These are phyloP conservation scores for Steatocranus sp. DNA, from an alignment of 2,797 vertebrate species.

Conservation along the genomic window DNA sequence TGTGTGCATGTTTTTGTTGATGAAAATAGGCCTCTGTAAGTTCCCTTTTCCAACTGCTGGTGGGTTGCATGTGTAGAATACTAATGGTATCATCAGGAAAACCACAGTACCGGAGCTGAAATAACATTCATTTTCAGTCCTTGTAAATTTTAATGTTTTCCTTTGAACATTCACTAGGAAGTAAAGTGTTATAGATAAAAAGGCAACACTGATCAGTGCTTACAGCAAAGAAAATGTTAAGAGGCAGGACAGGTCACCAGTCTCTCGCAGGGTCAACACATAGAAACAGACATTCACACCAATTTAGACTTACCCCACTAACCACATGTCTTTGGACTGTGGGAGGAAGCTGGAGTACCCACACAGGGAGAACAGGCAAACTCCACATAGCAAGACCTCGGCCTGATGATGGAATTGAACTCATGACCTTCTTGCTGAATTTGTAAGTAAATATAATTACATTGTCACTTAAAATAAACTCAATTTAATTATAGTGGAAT, in stretches of 20 bases:
- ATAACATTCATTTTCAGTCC: not conserved
- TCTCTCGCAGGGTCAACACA: not conserved
- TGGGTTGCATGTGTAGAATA: not conserved
- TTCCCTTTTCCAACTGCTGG: not conserved
- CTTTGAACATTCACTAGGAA: not conserved
- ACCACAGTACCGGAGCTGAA: not conserved
- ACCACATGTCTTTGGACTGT: not conserved
- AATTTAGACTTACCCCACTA: not conserved
- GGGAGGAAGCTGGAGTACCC: not conserved
- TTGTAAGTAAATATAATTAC: not conserved
- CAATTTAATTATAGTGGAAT: not conserved
- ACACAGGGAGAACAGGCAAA: not conserved
- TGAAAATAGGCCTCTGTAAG: not conserved
- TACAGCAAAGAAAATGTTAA: not conserved
- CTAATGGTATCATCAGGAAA: not conserved
- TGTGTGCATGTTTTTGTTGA: not conserved
- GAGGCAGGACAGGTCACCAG: not conserved
- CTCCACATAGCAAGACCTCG: not conserved
- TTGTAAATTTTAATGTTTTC: not conserved
- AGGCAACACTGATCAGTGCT: not conserved
- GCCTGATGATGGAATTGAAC: not conserved
- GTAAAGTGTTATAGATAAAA: not conserved
- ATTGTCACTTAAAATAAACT: not conserved
- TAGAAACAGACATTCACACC: not conserved
- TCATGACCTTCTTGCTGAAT: not conserved